Conservation (phyloP, 2,113 vertebrate species). For the Poeciliopsis retropinna region DNA sequence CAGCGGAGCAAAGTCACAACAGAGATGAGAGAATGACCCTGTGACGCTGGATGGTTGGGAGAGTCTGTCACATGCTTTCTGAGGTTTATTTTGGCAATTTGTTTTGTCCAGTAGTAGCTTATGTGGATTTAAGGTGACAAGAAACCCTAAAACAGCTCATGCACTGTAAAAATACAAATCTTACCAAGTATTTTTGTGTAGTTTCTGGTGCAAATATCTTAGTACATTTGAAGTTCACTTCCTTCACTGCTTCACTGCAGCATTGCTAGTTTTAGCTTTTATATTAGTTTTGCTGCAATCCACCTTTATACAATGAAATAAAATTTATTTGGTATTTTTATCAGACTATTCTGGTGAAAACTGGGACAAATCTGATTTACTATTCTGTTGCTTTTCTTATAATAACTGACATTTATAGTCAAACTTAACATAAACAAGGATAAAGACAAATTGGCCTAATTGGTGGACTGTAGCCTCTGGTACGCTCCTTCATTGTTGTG, state of each 20-base stretch:
- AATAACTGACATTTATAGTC: neutral
- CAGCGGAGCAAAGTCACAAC: constrained; percentile 24
- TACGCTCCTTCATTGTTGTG: neutral
- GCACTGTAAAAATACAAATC: no score
- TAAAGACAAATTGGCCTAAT: neutral
- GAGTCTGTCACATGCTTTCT: neutral
- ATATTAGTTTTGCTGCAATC: neutral
- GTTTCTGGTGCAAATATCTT: no score
- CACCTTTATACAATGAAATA: no score
- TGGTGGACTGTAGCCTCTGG: neutral
- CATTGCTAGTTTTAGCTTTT: no score
- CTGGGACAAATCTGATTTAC: neutral
- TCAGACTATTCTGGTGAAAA: no score
- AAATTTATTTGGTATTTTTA: no score
- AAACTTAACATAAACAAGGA: neutral
- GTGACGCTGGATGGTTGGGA: neutral
- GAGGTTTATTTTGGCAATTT: neutral
- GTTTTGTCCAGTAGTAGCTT: no score
- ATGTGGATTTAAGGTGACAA: no score
- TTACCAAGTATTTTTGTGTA: no score
- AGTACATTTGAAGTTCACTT: no score
- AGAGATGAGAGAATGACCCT: neutral
- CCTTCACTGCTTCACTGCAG: no score
- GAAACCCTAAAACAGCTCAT: no score
- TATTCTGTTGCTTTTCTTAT: neutral